Percentiles rank a stretch among this genome's conserved stretches.
phyloP scores from a whole-genome alignment of 2,888 invertebrate species.

The Tenthredo amoena region DNA sequence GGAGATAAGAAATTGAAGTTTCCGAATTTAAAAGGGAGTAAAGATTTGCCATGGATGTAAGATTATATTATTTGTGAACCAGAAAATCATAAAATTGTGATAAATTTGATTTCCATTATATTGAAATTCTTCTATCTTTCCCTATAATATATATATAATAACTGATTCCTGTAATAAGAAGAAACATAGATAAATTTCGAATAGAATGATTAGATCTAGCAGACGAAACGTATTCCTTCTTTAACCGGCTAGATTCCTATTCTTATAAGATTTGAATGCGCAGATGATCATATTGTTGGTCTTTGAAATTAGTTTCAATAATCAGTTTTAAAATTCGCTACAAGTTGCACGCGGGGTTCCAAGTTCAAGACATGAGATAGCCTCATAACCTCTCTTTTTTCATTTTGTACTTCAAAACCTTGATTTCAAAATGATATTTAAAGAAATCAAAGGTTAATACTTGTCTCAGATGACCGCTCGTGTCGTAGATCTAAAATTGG shows the following conservation, averaged over 20 bases:
- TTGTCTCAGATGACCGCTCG: neutral
- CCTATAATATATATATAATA: no score
- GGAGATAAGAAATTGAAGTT: neutral
- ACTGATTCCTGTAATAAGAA: neutral
- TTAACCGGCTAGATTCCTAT: neutral
- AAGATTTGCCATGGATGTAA: neutral
- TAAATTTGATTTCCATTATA: neutral
- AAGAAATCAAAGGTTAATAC: neutral
- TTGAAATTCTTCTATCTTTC: no score
- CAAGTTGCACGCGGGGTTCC: neutral
- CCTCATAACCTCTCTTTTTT: constrained; percentile 3
- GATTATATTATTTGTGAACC: neutral
- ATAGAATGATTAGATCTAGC: neutral
- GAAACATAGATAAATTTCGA: neutral
- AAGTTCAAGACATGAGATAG: neutral
- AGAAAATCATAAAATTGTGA: neutral
- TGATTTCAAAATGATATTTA: neutral
- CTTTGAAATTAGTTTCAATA: neutral
- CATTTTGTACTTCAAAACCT: neutral
- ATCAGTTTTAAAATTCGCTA: neutral
- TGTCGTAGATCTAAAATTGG: neutral
- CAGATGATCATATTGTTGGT: no score
- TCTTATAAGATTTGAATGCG: no score
- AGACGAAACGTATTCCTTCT: neutral
- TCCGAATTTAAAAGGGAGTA: neutral